Base-by-base conservation (phyloP, 2,113 vertebrate species). In the Trematocara marginatum region DNA sequence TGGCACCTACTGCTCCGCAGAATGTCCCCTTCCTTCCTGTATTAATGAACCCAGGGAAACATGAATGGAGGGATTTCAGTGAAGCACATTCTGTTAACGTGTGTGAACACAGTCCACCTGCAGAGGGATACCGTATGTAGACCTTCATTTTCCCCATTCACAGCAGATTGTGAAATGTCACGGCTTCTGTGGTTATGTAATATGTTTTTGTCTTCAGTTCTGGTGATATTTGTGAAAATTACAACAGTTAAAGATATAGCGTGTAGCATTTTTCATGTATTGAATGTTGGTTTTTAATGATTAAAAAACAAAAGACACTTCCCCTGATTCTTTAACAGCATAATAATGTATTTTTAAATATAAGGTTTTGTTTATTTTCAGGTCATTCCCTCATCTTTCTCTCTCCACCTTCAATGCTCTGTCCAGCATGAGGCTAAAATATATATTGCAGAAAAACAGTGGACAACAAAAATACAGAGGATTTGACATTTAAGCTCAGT, bases 1-100 rank as follows among this genome's bases (percentile, higher is more conserved):
- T 94, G 94, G 91, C 86, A 84, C 94, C 91, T 90, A 86, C 91
- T 94, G 93, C 86, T 94, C 90, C 93, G 54, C 93, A 93, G 91
- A 93, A 88, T 88, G 87, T 90, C 42, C 89, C 45, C 93, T 94
- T 95, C 93, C 93, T 85, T 90, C 92, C 93, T 89, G 92, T 86
- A 71, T 93, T 91, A 93, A 93, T 93, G 88, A 90, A 84, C 83
- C 54, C 80, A 78, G 42, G 85, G 26, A 82, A 82, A 78, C 53
- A 88, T 94, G 92, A 93, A 94, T 92, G 92, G 81, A 89, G 78
- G 54, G 79, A 71, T 87, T 85, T 92, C 35, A 86, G 81, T 56
- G 84, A 84, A 76, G 31, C 54, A 56, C 84, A 78, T 85, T 83
- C 78, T 61, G 78, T 66, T 81, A 87, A 54, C 90, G 86, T 76